These are phyloP conservation scores for Diadophis punctatus DNA, from an alignment of 2,113 vertebrate species.

Conservation along the genomic window DNA sequence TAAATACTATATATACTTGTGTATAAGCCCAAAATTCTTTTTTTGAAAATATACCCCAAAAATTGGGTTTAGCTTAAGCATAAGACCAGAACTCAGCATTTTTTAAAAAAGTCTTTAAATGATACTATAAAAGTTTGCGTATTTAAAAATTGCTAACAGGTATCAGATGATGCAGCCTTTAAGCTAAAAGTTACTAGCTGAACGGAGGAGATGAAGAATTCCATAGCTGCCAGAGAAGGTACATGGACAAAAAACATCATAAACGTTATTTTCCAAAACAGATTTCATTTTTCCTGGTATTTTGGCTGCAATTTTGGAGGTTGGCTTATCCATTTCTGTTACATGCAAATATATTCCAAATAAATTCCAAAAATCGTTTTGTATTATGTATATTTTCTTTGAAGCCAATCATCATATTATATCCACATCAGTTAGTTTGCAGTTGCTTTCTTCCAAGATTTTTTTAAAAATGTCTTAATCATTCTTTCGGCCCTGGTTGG, in stretches of 20 bases:
- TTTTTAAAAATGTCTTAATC: background rate
- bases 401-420: background rate
- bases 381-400: background rate
- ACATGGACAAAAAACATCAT: background rate
- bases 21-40: background rate
- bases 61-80: background rate
- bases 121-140: background rate
- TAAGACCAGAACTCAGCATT: background rate
- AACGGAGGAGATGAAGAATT: background rate
- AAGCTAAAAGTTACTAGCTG: background rate
- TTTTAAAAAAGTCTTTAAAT: background rate
- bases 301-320: background rate
- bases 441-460: background rate
- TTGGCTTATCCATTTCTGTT: background rate
- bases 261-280: background rate
- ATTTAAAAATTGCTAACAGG: background rate
- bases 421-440: background rate
- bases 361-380: slow-evolving; percentile 3
- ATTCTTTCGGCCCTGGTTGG: background rate
- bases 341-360: background rate
- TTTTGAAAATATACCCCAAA: background rate
- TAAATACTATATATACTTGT: background rate
- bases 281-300: background rate
- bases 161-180: background rate
- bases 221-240: background rate